Evolutionary conservation across 1,140 invertebrate species (phyloP).

Genomic region (Melanaphis sacchari): DNA sequence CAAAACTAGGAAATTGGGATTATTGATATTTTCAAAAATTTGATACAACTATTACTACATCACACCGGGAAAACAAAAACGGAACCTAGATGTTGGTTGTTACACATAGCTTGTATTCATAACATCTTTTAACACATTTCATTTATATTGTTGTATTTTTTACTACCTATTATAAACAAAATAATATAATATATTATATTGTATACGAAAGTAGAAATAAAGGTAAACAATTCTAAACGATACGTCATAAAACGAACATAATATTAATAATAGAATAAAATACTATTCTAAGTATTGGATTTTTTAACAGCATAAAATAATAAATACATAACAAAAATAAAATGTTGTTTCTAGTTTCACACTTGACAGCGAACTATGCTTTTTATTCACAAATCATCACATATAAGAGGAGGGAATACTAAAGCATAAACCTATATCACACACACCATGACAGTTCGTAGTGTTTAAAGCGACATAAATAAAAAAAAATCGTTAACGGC

Average conservation of each 20-base stretch:
- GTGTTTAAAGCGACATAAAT: constrained; percentile 24
- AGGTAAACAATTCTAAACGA: background rate
- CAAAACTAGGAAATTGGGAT: background rate
- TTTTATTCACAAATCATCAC: background rate
- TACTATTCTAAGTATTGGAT: background rate
- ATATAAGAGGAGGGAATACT: background rate
- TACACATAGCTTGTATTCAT: background rate
- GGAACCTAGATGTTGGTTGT: background rate
- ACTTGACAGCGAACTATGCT: background rate
- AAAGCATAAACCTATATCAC: background rate
- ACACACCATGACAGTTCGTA: background rate
- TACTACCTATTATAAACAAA: background rate
- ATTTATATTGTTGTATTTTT: background rate
- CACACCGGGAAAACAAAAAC: background rate
- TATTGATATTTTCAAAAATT: background rate
- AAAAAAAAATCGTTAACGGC: constrained; percentile 16
- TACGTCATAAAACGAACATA: background rate
- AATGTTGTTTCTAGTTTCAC: background rate
- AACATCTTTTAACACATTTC: background rate
- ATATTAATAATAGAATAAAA: background rate
- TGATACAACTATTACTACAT: background rate
- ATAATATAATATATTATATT: background rate
- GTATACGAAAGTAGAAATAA: background rate
- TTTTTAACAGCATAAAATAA: background rate
- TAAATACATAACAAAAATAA: background rate